Base-by-base conservation (phyloP, 2,888 invertebrate species). In the Mesodorylaimus sp. region DNA sequence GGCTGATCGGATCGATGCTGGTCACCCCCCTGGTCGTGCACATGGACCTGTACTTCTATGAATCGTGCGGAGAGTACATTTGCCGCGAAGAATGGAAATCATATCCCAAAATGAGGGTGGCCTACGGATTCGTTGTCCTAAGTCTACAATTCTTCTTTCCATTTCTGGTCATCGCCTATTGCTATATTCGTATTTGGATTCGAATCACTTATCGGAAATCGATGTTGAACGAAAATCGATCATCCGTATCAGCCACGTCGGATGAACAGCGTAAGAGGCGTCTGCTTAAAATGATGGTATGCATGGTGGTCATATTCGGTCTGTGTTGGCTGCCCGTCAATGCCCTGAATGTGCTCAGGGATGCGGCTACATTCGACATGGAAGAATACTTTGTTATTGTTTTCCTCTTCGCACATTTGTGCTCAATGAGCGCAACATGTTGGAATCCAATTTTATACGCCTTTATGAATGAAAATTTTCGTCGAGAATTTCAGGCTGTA, bases 211-310 rank as follows among this genome's bases (percentile, higher is more conserved):
- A 37, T 5, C 13, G 54, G 21, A n/a, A n/a, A 32, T 24, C 7
- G 16, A 29, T 16, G 3, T 13, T 50, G 21, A 5, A 16, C 3
- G 37, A 41, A 37, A 13, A 26, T 2, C 44, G 45, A 60, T 88
- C 88, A 65, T 87, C n/a, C n/a, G n/a, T n/a, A n/a, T n/a, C n/a
- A n/a, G n/a, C n/a, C n/a, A n/a, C 87, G 64, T 76, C 80, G 21
- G 91, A 91, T 63, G 77, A 87, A 45, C 81, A 82, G 60, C 75
- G 89, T 50, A 91, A 89, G 64, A 76, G 81, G 49, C 75, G 87
- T 38, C 91, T 93, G 5, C 91, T 95, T 68, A 78, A 86, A 57
- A 97, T 95, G 95, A 72, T 97, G 52, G 88, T 95, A 53, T 83
- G 87, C 1, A 97, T 97, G 95, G 95, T 76, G 10, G 79, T 81